phyloP scores from a whole-genome alignment of 2,797 vertebrate genomes.

The Karalla daura region DNA sequence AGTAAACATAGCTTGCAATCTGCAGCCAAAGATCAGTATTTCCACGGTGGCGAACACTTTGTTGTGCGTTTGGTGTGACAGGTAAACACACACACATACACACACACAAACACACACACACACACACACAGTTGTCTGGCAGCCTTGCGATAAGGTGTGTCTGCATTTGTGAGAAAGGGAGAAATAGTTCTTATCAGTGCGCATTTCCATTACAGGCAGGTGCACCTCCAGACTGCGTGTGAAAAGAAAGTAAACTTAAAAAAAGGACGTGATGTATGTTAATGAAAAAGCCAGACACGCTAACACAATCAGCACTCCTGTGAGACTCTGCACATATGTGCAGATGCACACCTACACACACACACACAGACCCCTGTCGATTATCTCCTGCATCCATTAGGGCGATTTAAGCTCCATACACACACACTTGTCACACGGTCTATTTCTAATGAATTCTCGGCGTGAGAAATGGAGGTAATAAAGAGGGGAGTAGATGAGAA shows the following conservation, averaged over 20 bases:
- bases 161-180: constrained; percentile 11
- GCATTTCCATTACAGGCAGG: constrained; percentile 51
- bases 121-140: constrained; percentile 40
- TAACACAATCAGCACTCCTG: not conserved
- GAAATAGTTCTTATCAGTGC: constrained; percentile 56
- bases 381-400: constrained; percentile 69
- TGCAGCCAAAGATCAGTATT: constrained; percentile 42
- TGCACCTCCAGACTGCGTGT: constrained; percentile 20
- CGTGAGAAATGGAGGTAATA: constrained; percentile 75
- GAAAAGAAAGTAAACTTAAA: constrained; percentile 30
- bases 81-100: constrained; percentile 43
- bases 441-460: constrained; percentile 72
- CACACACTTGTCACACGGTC: constrained; percentile 71
- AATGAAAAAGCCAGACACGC: constrained; percentile 24
- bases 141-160: constrained; percentile 44
- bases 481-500: constrained; percentile 66
- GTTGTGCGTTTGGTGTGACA: constrained; percentile 30
- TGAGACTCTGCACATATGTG: constrained; percentile 32
- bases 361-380: constrained; percentile 32
- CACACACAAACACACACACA: too few species aligned
- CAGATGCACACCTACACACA: constrained; percentile 27
- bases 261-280: constrained; percentile 28
- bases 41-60: constrained; percentile 23
- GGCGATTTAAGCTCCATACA: constrained; percentile 65
- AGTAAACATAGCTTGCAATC: constrained; percentile 53